Evolutionary conservation across 2,888 invertebrate genomes (phyloP).

Genomic region (Cryptus viduatorius): DNA sequence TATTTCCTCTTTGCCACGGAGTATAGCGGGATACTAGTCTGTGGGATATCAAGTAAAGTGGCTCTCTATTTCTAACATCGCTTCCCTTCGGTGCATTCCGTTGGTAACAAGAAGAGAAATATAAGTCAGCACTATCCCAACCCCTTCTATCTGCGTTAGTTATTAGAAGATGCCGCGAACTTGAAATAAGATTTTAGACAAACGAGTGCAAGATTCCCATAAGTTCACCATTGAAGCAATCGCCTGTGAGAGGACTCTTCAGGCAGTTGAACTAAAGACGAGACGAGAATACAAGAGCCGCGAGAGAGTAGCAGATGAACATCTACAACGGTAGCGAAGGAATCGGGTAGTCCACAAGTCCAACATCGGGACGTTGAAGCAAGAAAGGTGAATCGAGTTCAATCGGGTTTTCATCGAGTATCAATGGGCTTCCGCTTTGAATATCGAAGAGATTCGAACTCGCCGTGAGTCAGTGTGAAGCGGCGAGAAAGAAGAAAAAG

Average conservation of each 20-base stretch:
- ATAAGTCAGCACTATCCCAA: neutral
- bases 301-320: neutral
- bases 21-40: slow-evolving; percentile 23
- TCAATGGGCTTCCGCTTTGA: slow-evolving; percentile 67
- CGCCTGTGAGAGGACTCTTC: too few relatives aligned
- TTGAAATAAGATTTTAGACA: slow-evolving; percentile 1
- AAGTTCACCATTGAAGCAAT: too few relatives aligned
- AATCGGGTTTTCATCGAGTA: slow-evolving; percentile 66
- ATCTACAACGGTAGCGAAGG: neutral
- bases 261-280: too few relatives aligned
- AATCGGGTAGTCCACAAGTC: slow-evolving; percentile 4
- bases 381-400: slow-evolving; percentile 36
- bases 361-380: neutral
- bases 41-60: slow-evolving; percentile 64
- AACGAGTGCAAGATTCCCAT: too few relatives aligned
- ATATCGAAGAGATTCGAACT: slow-evolving; percentile 63
- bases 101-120: neutral
- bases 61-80: slow-evolving; percentile 53
- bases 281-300: neutral
- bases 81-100: slow-evolving; percentile 29
- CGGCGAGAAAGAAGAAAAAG: slow-evolving; percentile 25
- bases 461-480: slow-evolving; percentile 20
- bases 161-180: neutral
- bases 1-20: slow-evolving; percentile 38
- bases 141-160: neutral